These are phyloP conservation scores for Glyphotaelius pellucidus DNA, from an alignment of 2,888 invertebrate genomes.

Conservation along the genomic window DNA sequence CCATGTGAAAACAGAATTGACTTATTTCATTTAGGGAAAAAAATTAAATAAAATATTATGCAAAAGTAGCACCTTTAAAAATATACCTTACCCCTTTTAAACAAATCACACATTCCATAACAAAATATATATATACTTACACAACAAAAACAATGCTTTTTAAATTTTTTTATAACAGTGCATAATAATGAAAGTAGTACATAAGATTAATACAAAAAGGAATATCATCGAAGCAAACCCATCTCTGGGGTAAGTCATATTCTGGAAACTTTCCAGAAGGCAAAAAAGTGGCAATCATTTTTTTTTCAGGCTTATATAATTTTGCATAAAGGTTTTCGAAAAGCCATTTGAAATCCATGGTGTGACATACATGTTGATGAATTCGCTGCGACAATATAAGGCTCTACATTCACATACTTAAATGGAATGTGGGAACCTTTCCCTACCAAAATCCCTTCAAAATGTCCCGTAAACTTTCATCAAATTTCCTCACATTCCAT, in stretches of 20 bases:
- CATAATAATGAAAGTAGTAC: background rate
- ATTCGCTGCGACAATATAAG: background rate
- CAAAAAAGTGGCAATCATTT: background rate
- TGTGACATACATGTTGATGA: background rate
- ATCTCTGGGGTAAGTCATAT: background rate
- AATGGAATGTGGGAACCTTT: conserved; percentile 2
- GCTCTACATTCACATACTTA: background rate
- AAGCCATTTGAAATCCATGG: background rate
- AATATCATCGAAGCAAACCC: background rate
- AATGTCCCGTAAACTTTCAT: background rate
- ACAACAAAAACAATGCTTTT: background rate
- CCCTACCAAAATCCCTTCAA: background rate
- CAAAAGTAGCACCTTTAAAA: conserved; percentile 21
- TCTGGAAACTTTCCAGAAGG: background rate
- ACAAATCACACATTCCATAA: conserved; percentile 19
- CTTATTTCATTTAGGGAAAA: background rate
- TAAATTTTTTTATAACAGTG: background rate
- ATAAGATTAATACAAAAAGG: background rate
- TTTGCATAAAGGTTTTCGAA: background rate
- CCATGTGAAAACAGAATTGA: too few relatives aligned
- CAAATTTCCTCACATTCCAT: background rate
- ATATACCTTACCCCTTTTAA: background rate
- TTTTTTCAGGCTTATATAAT: background rate
- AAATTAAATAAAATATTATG: background rate
- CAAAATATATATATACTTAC: background rate